These are phyloP conservation scores for Tholera decimalis DNA, from an alignment of 2,888 invertebrate genomes.

Conservation along the genomic window DNA sequence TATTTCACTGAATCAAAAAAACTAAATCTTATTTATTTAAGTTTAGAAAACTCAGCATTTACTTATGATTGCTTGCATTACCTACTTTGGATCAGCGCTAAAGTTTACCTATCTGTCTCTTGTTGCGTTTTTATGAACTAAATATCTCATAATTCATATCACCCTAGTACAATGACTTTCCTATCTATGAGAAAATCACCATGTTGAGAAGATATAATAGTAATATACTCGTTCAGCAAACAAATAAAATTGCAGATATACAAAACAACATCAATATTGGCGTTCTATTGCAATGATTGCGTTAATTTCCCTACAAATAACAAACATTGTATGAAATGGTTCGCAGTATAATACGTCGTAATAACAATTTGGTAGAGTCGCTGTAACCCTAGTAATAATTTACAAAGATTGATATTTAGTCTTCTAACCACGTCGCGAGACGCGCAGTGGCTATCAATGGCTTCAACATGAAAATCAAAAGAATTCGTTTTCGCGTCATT, in stretches of 20 bases:
- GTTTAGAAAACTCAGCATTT: background rate
- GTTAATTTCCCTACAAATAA: slow-evolving; percentile 26
- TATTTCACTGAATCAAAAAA: background rate
- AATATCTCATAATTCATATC: background rate
- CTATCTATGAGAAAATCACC: background rate
- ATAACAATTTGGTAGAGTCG: background rate
- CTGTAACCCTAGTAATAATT: slow-evolving; percentile 1
- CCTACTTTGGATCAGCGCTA: background rate
- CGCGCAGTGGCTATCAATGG: slow-evolving; percentile 12
- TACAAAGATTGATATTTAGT: slow-evolving; percentile 36
- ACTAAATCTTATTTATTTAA: slow-evolving; percentile 17
- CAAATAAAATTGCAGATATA: slow-evolving; percentile 14
- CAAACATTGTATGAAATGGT: slow-evolving; percentile 19
- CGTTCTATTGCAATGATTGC: slow-evolving; percentile 27
- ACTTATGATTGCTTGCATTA: background rate
- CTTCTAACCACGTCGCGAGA: slow-evolving; percentile 21
- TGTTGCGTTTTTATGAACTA: background rate
- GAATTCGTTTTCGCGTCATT: slow-evolving; percentile 53
- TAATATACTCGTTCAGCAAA: background rate
- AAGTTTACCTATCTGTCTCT: background rate
- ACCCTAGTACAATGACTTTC: background rate
- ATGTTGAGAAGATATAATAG: background rate
- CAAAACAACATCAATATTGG: slow-evolving; percentile 22
- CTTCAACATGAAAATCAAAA: slow-evolving; percentile 35
- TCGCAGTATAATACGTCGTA: slow-evolving; percentile 3